Evolutionary conservation across 1,140 invertebrate genomes (phyloP).

Genomic region (Bombus pyrosoma): DNA sequence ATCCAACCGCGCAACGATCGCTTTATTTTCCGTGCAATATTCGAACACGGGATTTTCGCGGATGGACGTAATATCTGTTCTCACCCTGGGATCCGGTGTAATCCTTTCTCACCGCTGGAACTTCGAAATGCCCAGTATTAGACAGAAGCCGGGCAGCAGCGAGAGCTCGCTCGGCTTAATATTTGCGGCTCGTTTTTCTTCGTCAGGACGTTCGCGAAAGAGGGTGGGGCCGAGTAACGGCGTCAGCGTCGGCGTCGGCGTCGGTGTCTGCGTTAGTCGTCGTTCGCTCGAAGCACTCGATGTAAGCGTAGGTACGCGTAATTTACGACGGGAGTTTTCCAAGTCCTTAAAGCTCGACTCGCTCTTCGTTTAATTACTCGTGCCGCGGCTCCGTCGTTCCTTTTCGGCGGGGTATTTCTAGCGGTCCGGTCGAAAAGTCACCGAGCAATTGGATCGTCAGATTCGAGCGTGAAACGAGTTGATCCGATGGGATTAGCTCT

Average conservation of each 20-base stretch:
- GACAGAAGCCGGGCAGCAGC: neutral
- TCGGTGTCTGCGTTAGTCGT: conserved; percentile 2
- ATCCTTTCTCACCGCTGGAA: conserved; percentile 24
- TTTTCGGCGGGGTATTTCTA: conserved; percentile 2
- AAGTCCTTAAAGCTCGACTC: conserved; percentile 61
- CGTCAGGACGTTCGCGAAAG: conserved; percentile 32
- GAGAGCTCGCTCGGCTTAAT: conserved; percentile 52
- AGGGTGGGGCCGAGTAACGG: neutral
- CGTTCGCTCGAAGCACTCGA: conserved; percentile 33
- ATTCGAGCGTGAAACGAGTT: neutral
- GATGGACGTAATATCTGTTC: conserved; percentile 15
- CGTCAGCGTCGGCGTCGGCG: neutral
- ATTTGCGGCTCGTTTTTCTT: conserved; percentile 61
- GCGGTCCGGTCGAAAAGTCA: neutral
- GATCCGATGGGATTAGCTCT: neutral
- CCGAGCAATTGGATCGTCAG: neutral
- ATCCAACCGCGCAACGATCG: conserved; percentile 20
- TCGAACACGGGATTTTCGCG: conserved; percentile 32
- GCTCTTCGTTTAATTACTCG: conserved; percentile 61
- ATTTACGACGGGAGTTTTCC: conserved; percentile 62
- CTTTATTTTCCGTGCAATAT: conserved; percentile 31
- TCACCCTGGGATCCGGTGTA: neutral
- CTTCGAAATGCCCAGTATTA: conserved; percentile 27
- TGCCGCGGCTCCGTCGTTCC: conserved; percentile 5
- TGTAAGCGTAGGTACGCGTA: conserved; percentile 58